Evolutionary conservation across 2,888 invertebrate species (phyloP).

Genomic region (Eurytoma californica): DNA sequence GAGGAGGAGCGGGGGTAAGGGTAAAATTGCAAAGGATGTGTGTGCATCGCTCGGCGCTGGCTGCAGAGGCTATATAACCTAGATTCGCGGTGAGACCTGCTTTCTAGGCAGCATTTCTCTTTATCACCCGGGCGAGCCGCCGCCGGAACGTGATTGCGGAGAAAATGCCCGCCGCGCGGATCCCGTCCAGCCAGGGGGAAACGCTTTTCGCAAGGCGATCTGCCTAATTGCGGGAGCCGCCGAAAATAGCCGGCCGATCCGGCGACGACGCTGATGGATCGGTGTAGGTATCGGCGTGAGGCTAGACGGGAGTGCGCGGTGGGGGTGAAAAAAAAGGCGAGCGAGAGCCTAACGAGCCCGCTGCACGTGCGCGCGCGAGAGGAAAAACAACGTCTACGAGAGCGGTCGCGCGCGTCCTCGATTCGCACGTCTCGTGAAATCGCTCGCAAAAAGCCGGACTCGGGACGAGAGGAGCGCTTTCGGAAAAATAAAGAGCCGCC

Average conservation of each 20-base stretch:
- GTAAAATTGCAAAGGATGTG: constrained; percentile 56
- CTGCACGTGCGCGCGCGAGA: not conserved
- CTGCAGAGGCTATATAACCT: constrained; percentile 66
- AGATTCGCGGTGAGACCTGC: constrained; percentile 74
- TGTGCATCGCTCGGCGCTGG: constrained; percentile 55
- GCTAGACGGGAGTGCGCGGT: not conserved
- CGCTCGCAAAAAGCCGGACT: constrained; percentile 35
- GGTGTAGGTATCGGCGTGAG: not conserved
- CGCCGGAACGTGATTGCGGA: constrained; percentile 64
- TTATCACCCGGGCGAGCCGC: constrained; percentile 68
- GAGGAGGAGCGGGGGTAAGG: constrained; percentile 53
- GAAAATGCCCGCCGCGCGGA: not conserved
- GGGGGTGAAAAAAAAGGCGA: not conserved
- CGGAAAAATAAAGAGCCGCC: too few species aligned
- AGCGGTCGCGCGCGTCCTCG: constrained; percentile 38
- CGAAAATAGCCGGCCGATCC: not conserved
- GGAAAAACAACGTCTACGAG: constrained; percentile 32
- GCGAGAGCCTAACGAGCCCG: too few species aligned
- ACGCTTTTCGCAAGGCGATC: not conserved
- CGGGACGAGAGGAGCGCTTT: too few species aligned
- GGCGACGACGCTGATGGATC: constrained; percentile 21
- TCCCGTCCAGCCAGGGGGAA: not conserved
- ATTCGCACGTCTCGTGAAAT: constrained; percentile 48
- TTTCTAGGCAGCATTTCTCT: constrained; percentile 75
- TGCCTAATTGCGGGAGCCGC: not conserved